Evolutionary conservation across 2,113 vertebrate genomes (phyloP).

Genomic region (Gobiocypris rarus): DNA sequence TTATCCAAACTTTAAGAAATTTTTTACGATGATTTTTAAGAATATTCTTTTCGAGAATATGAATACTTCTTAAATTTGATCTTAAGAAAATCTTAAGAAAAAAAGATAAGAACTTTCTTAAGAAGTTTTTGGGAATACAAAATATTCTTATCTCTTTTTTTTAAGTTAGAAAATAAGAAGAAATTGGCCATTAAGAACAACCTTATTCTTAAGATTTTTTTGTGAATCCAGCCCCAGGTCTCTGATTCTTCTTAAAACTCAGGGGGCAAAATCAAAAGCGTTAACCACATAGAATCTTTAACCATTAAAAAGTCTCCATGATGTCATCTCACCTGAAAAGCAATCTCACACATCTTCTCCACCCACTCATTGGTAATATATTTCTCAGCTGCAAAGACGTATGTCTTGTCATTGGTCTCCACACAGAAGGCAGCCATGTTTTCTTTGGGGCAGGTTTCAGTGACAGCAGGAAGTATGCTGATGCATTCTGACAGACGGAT

Average conservation of each 20-base stretch:
- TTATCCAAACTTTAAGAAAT: too few species aligned
- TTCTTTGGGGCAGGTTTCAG: slow-evolving; percentile 85
- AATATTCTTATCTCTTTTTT: too few species aligned
- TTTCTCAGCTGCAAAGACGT: slow-evolving; percentile 86
- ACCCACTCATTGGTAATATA: slow-evolving; percentile 84
- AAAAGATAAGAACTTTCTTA: too few species aligned
- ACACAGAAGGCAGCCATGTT: slow-evolving; percentile 87
- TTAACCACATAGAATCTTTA: neutral
- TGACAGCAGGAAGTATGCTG: slow-evolving; percentile 83
- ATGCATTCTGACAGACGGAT: slow-evolving; percentile 93
- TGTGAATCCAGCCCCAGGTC: too few species aligned
- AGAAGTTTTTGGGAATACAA: too few species aligned
- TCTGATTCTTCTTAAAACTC: neutral
- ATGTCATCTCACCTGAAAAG: slow-evolving; percentile 84
- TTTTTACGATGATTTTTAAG: too few species aligned
- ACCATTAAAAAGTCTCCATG: neutral
- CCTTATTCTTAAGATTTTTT: too few species aligned
- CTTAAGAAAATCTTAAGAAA: too few species aligned
- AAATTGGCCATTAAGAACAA: too few species aligned
- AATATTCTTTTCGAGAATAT: too few species aligned
- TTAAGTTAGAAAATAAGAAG: too few species aligned
- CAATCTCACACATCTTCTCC: slow-evolving; percentile 88
- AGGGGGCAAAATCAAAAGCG: neutral
- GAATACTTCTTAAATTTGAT: too few species aligned
- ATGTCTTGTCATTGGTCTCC: slow-evolving; percentile 89